Evolutionary conservation across 1,140 invertebrate species (phyloP).

Genomic region (Melanaphis sacchari): DNA sequence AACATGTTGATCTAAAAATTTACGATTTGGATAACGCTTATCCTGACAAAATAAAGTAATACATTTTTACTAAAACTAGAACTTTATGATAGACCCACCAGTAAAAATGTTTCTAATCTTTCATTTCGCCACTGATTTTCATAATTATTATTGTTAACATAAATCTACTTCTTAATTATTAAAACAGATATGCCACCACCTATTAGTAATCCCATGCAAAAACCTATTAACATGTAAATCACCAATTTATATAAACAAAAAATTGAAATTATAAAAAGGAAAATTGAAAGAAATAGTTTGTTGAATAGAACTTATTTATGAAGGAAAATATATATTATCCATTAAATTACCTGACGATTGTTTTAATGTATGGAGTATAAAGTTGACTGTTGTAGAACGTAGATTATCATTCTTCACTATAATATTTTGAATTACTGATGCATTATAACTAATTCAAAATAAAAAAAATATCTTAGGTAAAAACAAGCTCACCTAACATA

Average conservation of each 20-base stretch:
- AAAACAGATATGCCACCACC: slow-evolving; percentile 8
- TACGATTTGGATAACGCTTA: not conserved
- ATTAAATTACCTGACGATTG: slow-evolving; percentile 55
- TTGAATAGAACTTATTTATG: slow-evolving; percentile 22
- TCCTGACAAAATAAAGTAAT: not conserved
- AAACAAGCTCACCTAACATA: not conserved
- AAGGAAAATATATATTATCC: slow-evolving; percentile 47
- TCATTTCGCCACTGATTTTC: not conserved
- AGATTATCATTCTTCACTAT: not conserved
- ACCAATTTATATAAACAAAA: not conserved
- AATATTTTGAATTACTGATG: slow-evolving; percentile 18
- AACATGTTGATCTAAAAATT: not conserved
- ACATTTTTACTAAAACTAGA: not conserved
- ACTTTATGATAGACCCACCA: not conserved
- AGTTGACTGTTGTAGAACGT: slow-evolving; percentile 41
- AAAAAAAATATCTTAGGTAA: not conserved
- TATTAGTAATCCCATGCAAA: slow-evolving; percentile 9
- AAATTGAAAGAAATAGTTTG: not conserved
- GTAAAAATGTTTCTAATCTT: not conserved
- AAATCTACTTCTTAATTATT: not conserved
- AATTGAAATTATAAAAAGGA: not conserved
- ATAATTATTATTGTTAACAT: slow-evolving; percentile 8
- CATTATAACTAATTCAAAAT: slow-evolving; percentile 50
- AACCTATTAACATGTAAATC: not conserved
- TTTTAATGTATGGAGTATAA: slow-evolving; percentile 48